A percentile compares a stretch with the other conserved stretches of the same genome.
phyloP scores from a whole-genome alignment of 2,113 vertebrate genomes.

The Laticauda colubrina region DNA sequence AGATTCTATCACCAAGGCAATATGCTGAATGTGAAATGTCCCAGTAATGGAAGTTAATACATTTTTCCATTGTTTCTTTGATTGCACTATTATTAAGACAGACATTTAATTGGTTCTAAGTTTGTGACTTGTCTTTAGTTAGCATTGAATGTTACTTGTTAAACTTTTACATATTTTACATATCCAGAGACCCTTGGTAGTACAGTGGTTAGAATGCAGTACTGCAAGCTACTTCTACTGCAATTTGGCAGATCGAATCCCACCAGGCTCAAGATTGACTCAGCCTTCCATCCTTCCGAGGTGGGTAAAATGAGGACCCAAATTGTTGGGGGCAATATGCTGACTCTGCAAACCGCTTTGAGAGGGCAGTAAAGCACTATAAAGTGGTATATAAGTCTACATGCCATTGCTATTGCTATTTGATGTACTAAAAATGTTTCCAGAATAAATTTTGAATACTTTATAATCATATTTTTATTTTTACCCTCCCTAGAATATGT shows the following conservation, averaged over 20 bases:
- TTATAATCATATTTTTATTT: background rate
- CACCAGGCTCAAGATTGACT: no score
- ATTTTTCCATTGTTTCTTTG: background rate
- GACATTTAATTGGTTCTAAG: background rate
- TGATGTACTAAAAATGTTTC: background rate
- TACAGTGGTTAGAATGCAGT: no score
- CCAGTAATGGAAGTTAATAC: background rate
- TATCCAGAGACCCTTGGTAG: no score
- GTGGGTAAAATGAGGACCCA: no score
- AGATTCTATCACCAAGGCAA: background rate
- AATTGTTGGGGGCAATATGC: no score
- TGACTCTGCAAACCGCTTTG: no score
- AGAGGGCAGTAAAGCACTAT: no score
- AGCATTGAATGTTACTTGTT: background rate
- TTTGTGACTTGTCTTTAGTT: background rate
- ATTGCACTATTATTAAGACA: background rate
- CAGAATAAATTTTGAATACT: background rate
- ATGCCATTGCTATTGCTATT: no score
- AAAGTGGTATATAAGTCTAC: no score
- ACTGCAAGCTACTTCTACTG: no score
- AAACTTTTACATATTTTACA: background rate
- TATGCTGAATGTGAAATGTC: background rate
- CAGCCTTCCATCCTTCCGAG: no score
- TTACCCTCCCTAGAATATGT: background rate
- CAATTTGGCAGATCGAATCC: no score